These are phyloP conservation scores for Hydrotaea diabolus DNA, from an alignment of 2,888 invertebrate species.

Conservation along the genomic window DNA sequence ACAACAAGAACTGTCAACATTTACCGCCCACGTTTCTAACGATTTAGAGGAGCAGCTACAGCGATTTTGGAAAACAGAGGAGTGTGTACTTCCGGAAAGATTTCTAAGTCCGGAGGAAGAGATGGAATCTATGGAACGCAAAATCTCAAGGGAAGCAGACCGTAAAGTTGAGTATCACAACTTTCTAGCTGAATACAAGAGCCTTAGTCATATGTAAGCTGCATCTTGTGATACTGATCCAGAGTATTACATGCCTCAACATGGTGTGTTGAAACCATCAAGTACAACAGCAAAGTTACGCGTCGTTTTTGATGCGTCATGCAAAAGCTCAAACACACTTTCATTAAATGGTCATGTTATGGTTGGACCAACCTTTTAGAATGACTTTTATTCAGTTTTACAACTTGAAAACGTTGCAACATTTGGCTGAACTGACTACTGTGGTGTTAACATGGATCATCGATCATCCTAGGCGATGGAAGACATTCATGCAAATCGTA, in stretches of 20 bases:
- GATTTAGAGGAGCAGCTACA: slow-evolving; percentile 38
- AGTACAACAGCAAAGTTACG: slow-evolving; percentile 61
- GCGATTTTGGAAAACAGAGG: slow-evolving; percentile 38
- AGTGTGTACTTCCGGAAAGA: slow-evolving; percentile 13
- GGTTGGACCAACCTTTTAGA: slow-evolving; percentile 55
- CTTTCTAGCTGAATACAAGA: slow-evolving; percentile 19
- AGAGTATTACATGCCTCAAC: slow-evolving; percentile 57
- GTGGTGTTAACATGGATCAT: slow-evolving; percentile 51
- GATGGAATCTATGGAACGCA: slow-evolving; percentile 18
- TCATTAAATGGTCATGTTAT: slow-evolving; percentile 59
- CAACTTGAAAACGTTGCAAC: too few species aligned
- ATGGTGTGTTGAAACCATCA: slow-evolving; percentile 52
- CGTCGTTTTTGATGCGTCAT: slow-evolving; percentile 58
- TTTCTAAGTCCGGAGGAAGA: background rate
- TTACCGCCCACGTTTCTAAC: slow-evolving; percentile 1
- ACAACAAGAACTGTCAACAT: background rate
- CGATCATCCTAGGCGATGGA: slow-evolving; percentile 58
- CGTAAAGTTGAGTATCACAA: background rate
- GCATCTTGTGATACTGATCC: background rate
- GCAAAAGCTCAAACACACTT: slow-evolving; percentile 42
- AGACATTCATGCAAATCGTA: slow-evolving; percentile 56
- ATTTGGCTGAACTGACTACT: slow-evolving; percentile 48
- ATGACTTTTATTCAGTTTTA: slow-evolving; percentile 51
- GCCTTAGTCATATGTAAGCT: slow-evolving; percentile 15
- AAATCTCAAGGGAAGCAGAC: background rate